These are phyloP conservation scores for Hexactinellida sp. DNA, from an alignment of 37 sponge, comb jelly and placozoan genomes.

Conservation along the genomic window DNA sequence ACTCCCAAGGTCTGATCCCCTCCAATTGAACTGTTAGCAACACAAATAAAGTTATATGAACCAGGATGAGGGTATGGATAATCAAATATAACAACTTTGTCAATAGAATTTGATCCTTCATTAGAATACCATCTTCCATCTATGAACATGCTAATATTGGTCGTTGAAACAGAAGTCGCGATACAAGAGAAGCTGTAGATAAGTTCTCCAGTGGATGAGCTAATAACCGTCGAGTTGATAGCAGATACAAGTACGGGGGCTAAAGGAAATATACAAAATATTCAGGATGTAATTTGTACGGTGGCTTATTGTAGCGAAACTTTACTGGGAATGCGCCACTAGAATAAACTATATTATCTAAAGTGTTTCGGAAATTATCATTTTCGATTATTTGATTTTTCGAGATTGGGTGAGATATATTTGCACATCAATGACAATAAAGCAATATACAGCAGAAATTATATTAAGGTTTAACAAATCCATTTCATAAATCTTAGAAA, in stretches of 20 bases:
- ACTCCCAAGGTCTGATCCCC: not conserved
- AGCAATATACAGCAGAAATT: too few species aligned
- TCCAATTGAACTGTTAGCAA: not conserved
- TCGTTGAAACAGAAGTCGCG: not conserved
- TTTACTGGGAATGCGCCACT: too few species aligned
- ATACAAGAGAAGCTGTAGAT: not conserved
- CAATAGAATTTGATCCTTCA: not conserved
- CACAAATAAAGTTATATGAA: not conserved
- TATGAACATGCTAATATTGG: not conserved
- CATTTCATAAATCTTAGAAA: too few species aligned
- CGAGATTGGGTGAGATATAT: too few species aligned
- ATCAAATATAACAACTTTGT: not conserved
- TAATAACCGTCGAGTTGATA: not conserved
- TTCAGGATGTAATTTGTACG: not conserved
- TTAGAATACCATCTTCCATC: not conserved
- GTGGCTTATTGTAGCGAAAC: not conserved
- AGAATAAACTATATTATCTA: too few species aligned
- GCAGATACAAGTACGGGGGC: not conserved
- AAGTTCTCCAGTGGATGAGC: not conserved
- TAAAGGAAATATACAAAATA: not conserved
- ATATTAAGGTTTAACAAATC: too few species aligned
- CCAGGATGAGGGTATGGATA: conserved; percentile 13
- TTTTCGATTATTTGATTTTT: too few species aligned
- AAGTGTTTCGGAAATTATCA: too few species aligned
- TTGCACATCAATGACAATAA: too few species aligned